A percentile compares a stretch with the other conserved stretches of the same genome.
These are phyloP conservation scores for Apantesis nais DNA, from an alignment of 2,888 invertebrate genomes.

Conservation along the genomic window DNA sequence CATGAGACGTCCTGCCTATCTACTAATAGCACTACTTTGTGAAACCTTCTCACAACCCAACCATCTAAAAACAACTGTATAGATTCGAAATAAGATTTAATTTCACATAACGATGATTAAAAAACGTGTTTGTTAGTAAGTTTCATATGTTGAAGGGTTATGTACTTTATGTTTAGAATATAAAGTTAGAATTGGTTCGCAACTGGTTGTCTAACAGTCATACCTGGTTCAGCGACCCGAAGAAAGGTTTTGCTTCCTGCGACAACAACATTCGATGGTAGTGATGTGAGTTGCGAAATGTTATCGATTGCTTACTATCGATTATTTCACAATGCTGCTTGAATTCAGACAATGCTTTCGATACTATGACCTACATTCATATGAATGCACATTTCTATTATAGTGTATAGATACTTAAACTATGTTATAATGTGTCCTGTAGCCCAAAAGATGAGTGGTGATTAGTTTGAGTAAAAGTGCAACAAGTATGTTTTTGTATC, in stretches of 20 bases:
- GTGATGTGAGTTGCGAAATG: conserved; percentile 31
- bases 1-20: conserved; percentile 65
- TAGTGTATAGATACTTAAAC: neutral
- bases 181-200: conserved; percentile 48
- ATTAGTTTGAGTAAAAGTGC: no score
- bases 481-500: no score
- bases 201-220: conserved; percentile 56
- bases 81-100: conserved; percentile 27
- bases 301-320: neutral
- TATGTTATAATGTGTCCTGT: no score
- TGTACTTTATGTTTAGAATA: conserved; percentile 24
- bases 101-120: conserved; percentile 33
- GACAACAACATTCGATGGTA: conserved; percentile 44
- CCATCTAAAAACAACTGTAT: conserved; percentile 45
- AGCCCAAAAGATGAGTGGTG: no score
- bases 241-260: conserved; percentile 67
- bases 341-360: neutral
- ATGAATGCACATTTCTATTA: neutral
- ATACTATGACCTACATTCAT: neutral
- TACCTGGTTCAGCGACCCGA: conserved; percentile 69
- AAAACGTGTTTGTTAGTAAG: conserved; percentile 69
- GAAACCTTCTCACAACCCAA: conserved; percentile 45
- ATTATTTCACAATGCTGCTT: neutral
- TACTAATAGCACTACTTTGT: conserved; percentile 68
- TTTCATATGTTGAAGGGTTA: conserved; percentile 21